Conservation (phyloP, 2,888 invertebrate species). For the Lithodes maja region DNA sequence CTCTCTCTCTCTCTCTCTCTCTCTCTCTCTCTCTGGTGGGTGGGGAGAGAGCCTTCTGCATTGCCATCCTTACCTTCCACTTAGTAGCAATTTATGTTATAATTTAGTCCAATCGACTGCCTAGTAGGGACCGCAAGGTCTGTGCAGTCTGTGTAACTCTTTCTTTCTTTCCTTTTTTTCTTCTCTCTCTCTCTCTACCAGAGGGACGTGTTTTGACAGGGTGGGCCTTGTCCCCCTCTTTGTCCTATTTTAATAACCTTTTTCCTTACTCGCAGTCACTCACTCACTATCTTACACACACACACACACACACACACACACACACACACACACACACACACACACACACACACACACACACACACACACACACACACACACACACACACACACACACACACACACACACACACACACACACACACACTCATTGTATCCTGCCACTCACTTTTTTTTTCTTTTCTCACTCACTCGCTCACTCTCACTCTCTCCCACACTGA, state of each 20-base stretch:
- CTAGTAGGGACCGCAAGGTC: too few species aligned
- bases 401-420: slow-evolving; percentile 25
- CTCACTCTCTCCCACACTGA: background rate
- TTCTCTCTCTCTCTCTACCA: too few species aligned
- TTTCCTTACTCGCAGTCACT: background rate
- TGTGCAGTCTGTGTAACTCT: too few species aligned
- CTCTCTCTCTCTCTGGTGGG: too few species aligned
- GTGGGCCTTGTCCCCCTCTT: too few species aligned
- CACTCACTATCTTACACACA: slow-evolving; percentile 1
- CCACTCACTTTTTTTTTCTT: background rate
- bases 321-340: slow-evolving; percentile 24
- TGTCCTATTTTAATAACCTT: background rate
- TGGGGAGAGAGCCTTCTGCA: too few species aligned
- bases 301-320: slow-evolving; percentile 15
- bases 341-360: slow-evolving; percentile 37
- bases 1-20: too few species aligned
- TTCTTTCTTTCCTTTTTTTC: too few species aligned
- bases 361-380: slow-evolving; percentile 30
- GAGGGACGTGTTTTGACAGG: too few species aligned
- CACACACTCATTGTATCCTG: background rate
- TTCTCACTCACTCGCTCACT: background rate
- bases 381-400: slow-evolving; percentile 27
- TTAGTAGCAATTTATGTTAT: too few species aligned
- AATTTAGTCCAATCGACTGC: too few species aligned
- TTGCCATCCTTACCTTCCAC: too few species aligned